Conservation (phyloP, 2,888 invertebrate genomes). For the Celastrina argiolus region DNA sequence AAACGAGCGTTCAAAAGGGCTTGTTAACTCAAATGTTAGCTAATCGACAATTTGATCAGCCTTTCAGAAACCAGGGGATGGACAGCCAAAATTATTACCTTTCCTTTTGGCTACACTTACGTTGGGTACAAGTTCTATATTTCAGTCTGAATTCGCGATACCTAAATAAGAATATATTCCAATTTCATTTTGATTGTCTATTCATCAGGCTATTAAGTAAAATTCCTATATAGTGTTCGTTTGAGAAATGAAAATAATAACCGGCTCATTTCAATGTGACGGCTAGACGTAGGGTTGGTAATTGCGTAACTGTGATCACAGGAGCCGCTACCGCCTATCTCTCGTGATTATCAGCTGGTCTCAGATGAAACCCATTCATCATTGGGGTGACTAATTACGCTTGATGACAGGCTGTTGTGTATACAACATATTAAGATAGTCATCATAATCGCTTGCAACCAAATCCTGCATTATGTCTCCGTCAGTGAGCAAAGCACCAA, state of each 20-base stretch:
- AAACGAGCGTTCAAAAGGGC: too few relatives aligned
- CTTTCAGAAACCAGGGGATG: too few relatives aligned
- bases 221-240: background rate
- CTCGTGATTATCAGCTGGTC: conserved; percentile 9
- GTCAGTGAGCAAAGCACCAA: background rate
- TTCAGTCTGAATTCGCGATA: too few relatives aligned
- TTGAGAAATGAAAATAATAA: background rate
- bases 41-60: too few relatives aligned
- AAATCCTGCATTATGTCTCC: conserved; percentile 1
- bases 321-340: conserved; percentile 6
- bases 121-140: too few relatives aligned
- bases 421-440: conserved; percentile 13
- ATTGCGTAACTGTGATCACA: background rate
- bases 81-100: too few relatives aligned
- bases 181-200: too few relatives aligned
- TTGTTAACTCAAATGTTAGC: too few relatives aligned
- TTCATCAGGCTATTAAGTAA: too few relatives aligned
- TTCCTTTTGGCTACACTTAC: too few relatives aligned
- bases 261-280: background rate
- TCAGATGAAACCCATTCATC: conserved; percentile 11
- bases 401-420: conserved; percentile 10
- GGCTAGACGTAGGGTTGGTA: background rate
- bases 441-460: conserved; percentile 9
- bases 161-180: too few relatives aligned
- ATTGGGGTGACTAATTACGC: conserved; percentile 7